phyloP scores from a whole-genome alignment of 2,113 vertebrate species.

The sheep (Ovis aries) region DNA sequence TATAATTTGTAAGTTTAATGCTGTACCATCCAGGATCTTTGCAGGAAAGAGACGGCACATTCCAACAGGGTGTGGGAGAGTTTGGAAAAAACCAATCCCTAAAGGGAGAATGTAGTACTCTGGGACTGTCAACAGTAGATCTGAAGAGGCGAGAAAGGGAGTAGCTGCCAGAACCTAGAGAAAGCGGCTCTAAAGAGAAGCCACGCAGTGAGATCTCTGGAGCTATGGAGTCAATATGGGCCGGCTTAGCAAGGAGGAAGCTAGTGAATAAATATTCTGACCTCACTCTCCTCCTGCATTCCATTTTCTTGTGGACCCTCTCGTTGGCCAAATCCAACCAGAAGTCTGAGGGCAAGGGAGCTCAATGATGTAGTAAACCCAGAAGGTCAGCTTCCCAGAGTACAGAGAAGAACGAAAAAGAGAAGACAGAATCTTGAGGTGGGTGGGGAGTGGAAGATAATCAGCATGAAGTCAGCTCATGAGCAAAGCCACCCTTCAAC shows the following conservation, averaged over 20 bases:
- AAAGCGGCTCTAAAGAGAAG: neutral
- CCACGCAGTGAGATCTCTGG: neutral
- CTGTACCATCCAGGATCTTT: neutral
- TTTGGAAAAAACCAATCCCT: neutral
- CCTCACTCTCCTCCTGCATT: neutral
- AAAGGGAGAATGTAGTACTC: neutral
- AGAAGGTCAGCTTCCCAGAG: neutral
- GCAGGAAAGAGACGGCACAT: neutral
- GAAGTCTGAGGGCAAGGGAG: neutral
- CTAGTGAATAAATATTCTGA: neutral
- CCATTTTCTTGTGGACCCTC: neutral
- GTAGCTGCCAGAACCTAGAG: neutral
- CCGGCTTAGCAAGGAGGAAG: neutral
- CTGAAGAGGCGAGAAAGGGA: neutral
- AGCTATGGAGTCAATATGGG: neutral
- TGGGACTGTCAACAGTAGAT: neutral
- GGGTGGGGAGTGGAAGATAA: neutral
- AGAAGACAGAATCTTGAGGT: neutral
- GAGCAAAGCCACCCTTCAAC: neutral
- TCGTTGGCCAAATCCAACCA: neutral
- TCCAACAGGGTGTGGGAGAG: neutral
- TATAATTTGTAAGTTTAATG: conserved; percentile 21
- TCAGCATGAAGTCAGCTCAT: neutral
- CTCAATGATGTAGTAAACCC: neutral
- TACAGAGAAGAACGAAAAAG: neutral